Evolutionary conservation across 2,113 vertebrate genomes (phyloP).

Genomic region (Turnix velox): DNA sequence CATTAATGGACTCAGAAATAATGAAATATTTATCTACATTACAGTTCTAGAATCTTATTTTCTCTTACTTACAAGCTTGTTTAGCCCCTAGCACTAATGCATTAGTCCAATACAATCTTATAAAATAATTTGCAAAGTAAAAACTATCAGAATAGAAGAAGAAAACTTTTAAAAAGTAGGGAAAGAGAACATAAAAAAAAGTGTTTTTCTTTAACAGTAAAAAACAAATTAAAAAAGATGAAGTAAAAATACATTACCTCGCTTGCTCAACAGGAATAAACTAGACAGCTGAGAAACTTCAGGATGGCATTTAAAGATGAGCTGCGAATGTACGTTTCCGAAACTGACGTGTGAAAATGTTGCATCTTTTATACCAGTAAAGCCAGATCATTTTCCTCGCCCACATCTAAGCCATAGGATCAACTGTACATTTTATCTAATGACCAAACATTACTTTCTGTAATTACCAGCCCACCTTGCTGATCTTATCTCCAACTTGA

Average conservation of each 20-base stretch:
- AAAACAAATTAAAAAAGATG: no score
- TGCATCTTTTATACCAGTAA: constrained; percentile 65
- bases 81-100: neutral
- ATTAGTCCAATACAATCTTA: neutral
- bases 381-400: constrained; percentile 35
- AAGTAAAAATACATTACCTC: constrained; percentile 65
- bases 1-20: neutral
- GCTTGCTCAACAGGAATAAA: constrained; percentile 11
- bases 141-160: neutral
- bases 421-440: constrained; percentile 66
- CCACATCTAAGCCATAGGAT: constrained; percentile 73
- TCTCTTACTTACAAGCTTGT: neutral
- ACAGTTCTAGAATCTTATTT: neutral
- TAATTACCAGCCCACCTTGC: constrained; percentile 71
- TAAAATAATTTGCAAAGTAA: neutral
- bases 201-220: neutral
- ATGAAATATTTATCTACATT: neutral
- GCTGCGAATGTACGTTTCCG: neutral
- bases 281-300: constrained; percentile 31
- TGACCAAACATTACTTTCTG: constrained; percentile 61
- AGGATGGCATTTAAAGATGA: constrained; percentile 7
- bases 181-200: neutral
- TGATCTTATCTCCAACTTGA: constrained; percentile 72
- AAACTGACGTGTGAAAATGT: constrained; percentile 26
- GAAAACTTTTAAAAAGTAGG: neutral